Percentiles rank a stretch among this genome's conserved stretches.
Conservation (phyloP, 2,888 invertebrate genomes). For the Lagria hirta region DNA sequence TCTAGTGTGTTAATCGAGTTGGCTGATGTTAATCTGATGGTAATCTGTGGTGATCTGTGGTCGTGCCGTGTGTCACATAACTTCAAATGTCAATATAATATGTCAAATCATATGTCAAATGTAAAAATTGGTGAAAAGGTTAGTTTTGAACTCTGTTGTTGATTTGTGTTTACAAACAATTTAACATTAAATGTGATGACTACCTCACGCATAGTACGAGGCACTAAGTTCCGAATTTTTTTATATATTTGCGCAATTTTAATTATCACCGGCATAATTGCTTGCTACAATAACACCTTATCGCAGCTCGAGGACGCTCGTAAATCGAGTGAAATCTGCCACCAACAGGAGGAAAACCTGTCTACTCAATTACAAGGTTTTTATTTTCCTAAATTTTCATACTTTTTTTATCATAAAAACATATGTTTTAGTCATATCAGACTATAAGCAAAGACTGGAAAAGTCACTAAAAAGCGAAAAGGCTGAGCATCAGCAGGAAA, state of each 20-base stretch:
- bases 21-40: too few relatives aligned
- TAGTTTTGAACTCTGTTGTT: slow-evolving; percentile 19
- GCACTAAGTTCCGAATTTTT: slow-evolving; percentile 61
- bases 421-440: slow-evolving; percentile 57
- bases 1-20: too few relatives aligned
- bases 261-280: slow-evolving; percentile 58
- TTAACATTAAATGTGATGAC: slow-evolving; percentile 51
- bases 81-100: too few relatives aligned
- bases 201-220: slow-evolving; percentile 60
- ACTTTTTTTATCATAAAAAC: neutral
- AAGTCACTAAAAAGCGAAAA: slow-evolving; percentile 61
- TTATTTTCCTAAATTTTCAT: slow-evolving; percentile 7
- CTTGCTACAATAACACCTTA: slow-evolving; percentile 62
- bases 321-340: slow-evolving; percentile 58
- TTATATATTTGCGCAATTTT: slow-evolving; percentile 57
- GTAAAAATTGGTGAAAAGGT: slow-evolving; percentile 21
- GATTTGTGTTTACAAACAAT: slow-evolving; percentile 22
- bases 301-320: slow-evolving; percentile 60
- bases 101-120: slow-evolving; percentile 12
- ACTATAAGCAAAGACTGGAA: slow-evolving; percentile 61
- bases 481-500: slow-evolving; percentile 57
- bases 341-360: slow-evolving; percentile 61
- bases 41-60: too few relatives aligned
- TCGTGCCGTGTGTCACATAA: too few relatives aligned
- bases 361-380: slow-evolving; percentile 61